Conservation (phyloP, 2,113 vertebrate genomes). For the Castor canadensis region DNA sequence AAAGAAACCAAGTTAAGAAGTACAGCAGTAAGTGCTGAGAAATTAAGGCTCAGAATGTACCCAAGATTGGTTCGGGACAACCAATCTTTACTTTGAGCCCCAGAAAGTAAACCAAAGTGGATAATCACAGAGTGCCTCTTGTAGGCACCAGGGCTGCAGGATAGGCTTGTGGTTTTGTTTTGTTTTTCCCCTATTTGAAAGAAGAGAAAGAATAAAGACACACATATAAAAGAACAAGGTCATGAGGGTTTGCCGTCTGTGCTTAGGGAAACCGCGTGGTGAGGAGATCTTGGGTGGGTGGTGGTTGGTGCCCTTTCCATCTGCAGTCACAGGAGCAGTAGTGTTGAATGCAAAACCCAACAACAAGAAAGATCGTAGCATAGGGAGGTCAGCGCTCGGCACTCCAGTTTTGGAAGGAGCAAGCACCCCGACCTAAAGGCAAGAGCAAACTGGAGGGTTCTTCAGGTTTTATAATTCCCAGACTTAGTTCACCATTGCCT, state of each 20-base stretch:
- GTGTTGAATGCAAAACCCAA: neutral
- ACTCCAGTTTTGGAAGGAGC: neutral
- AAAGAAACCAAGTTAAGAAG: neutral
- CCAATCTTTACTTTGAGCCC: too few species aligned
- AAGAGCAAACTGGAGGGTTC: neutral
- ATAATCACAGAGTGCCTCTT: neutral
- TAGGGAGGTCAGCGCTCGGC: fast-evolving
- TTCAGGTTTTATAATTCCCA: neutral
- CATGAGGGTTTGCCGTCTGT: fast-evolving
- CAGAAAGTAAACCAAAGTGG: neutral
- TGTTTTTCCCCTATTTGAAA: too few species aligned
- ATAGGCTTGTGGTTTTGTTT: too few species aligned
- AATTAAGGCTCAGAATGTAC: neutral
- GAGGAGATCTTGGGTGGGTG: fast-evolving
- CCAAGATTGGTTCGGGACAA: neutral
- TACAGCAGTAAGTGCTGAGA: neutral
- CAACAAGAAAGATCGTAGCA: neutral
- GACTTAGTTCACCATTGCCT: neutral
- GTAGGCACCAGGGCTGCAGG: too few species aligned
- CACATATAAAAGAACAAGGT: neutral
- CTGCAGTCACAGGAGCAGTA: fast-evolving
- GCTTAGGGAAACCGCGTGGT: fast-evolving
- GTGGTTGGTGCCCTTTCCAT: neutral
- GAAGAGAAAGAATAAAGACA: neutral
- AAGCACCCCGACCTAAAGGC: fast-evolving